Evolutionary conservation across 2,113 vertebrate species (phyloP).

Genomic region (Petrocephalus microphthalmus): DNA sequence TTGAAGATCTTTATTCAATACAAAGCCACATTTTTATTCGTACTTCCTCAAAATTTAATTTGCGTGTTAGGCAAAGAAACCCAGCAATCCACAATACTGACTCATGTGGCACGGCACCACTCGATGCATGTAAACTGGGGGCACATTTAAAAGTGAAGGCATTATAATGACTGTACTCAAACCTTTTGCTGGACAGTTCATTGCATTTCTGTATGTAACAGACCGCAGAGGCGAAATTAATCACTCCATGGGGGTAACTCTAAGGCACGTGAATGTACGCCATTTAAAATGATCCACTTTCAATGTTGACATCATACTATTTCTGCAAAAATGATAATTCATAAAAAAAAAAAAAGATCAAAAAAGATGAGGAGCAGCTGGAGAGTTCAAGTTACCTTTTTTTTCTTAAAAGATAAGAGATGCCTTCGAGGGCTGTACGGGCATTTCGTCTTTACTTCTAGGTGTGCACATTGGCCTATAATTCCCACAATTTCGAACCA

Average conservation of each 20-base stretch:
- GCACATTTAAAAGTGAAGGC: background rate
- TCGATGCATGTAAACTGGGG: background rate
- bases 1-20: background rate
- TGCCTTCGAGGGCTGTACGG: background rate
- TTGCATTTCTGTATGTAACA: background rate
- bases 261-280: constrained; percentile 3
- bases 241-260: background rate
- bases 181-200: background rate
- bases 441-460: background rate
- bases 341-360: background rate
- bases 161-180: background rate
- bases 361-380: background rate
- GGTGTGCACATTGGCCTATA: background rate
- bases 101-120: background rate
- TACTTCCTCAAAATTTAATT: background rate
- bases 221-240: background rate
- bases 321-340: background rate
- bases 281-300: background rate
- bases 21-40: background rate
- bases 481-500: no score
- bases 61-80: background rate
- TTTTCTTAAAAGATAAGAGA: background rate
- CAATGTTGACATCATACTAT: background rate
- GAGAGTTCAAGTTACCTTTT: background rate
- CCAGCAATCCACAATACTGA: background rate